phyloP scores from a whole-genome alignment of 1,140 invertebrate species.

The Yoshiicerus persimilis region DNA sequence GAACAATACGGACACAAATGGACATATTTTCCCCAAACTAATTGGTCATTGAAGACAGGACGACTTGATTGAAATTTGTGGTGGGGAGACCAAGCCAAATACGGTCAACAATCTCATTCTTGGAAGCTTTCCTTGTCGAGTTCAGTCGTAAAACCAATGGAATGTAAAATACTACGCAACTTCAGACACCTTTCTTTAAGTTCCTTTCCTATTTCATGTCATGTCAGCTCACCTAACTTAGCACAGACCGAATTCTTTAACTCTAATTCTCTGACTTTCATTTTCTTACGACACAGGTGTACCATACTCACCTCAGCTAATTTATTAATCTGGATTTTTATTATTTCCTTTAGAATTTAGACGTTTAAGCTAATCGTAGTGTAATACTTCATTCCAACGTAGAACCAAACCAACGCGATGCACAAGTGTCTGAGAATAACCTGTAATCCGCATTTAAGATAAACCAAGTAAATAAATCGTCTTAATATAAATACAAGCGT shows the following conservation, averaged over 20 bases:
- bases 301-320: background rate
- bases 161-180: slow-evolving; percentile 14
- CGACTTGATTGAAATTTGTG: slow-evolving; percentile 25
- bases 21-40: background rate
- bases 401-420: no score
- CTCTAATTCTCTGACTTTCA: background rate
- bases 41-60: background rate
- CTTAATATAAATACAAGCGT: no score
- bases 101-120: slow-evolving; percentile 2
- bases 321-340: background rate
- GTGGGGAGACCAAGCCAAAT: background rate
- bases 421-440: no score
- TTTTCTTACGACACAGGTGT: background rate
- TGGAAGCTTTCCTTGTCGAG: background rate
- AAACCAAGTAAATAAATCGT: no score
- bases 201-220: background rate
- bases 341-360: background rate
- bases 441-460: no score
- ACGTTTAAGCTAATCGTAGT: no score
- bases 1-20: background rate
- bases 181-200: background rate
- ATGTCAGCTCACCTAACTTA: background rate
- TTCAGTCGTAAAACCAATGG: background rate
- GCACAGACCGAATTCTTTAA: background rate
- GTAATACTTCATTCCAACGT: background rate